These are phyloP conservation scores for Ceriagrion tenellum DNA, from an alignment of 2,888 invertebrate genomes.

Conservation along the genomic window DNA sequence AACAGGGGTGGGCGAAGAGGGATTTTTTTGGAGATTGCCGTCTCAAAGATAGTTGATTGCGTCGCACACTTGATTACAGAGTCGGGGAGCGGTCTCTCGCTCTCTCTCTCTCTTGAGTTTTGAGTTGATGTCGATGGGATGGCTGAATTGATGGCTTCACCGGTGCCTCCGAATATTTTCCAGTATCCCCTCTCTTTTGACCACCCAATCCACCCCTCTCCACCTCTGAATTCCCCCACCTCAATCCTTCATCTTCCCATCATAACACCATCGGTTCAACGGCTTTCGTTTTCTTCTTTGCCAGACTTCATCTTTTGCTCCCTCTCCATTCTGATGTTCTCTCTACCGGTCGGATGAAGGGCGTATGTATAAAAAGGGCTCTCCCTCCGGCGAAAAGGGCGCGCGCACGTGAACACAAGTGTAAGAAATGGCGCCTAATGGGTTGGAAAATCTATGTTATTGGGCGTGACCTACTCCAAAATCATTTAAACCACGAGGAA, in stretches of 20 bases:
- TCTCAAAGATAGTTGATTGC: constrained; percentile 43
- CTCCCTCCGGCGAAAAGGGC: background rate
- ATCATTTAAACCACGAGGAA: background rate
- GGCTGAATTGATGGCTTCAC: constrained; percentile 52
- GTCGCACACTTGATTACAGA: constrained; percentile 66
- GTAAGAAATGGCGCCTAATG: background rate
- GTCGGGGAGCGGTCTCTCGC: constrained; percentile 34
- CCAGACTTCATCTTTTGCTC: background rate
- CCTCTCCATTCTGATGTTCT: background rate
- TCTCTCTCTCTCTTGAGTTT: background rate
- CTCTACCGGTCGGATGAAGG: background rate
- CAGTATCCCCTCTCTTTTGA: background rate
- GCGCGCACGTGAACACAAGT: background rate
- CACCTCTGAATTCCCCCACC: background rate
- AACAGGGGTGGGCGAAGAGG: background rate
- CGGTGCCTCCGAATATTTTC: constrained; percentile 8
- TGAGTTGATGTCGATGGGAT: constrained; percentile 50
- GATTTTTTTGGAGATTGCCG: constrained; percentile 51
- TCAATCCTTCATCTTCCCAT: too few species aligned
- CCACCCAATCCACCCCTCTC: background rate
- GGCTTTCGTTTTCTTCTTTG: background rate
- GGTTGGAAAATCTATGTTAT: background rate
- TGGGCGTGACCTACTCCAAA: background rate
- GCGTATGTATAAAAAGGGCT: background rate
- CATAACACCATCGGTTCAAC: too few species aligned